These are phyloP conservation scores for Spheniscus mendiculus DNA, from an alignment of 2,113 vertebrate genomes.

Conservation along the genomic window DNA sequence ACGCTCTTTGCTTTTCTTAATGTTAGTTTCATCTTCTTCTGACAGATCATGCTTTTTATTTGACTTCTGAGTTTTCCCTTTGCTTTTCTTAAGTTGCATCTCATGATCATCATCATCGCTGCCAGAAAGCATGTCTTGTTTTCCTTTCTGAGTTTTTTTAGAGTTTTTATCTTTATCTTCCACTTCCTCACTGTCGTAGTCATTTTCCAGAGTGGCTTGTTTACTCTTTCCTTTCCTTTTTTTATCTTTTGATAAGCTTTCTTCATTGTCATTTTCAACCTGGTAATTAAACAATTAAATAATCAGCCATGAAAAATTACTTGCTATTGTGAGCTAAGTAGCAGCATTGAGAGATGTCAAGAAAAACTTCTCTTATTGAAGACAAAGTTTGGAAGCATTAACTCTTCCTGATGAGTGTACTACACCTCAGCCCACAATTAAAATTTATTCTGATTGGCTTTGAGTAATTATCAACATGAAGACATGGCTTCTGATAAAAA, in stretches of 20 bases:
- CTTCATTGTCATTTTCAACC: slow-evolving; percentile 81
- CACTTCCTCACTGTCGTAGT: slow-evolving; percentile 78
- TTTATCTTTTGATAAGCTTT: slow-evolving; percentile 85
- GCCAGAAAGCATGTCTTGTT: slow-evolving; percentile 73
- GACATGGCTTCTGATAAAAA: not conserved
- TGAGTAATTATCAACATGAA: not conserved
- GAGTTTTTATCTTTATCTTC: slow-evolving; percentile 76
- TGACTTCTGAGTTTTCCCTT: slow-evolving; percentile 80
- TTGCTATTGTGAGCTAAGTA: not conserved
- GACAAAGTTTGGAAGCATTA: not conserved
- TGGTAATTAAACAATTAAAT: slow-evolving; percentile 60
- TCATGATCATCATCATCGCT: slow-evolving; percentile 82
- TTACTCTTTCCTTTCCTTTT: slow-evolving; percentile 90
- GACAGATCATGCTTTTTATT: slow-evolving; percentile 67
- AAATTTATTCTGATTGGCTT: not conserved
- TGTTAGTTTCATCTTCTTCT: slow-evolving; percentile 72
- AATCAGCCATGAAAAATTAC: not conserved
- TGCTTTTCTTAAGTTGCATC: slow-evolving; percentile 72
- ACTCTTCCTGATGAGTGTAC: not conserved
- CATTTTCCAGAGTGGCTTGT: slow-evolving; percentile 82
- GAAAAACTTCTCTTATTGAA: not conserved
- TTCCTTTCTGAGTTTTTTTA: slow-evolving; percentile 71
- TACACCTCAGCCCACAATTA: not conserved
- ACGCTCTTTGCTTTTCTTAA: slow-evolving; percentile 67
- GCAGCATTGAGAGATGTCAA: not conserved